Percentiles rank a stretch among this genome's conserved stretches.
Evolutionary conservation across 2,888 invertebrate species (phyloP).

Genomic region (Eupithecia dodoneata): DNA sequence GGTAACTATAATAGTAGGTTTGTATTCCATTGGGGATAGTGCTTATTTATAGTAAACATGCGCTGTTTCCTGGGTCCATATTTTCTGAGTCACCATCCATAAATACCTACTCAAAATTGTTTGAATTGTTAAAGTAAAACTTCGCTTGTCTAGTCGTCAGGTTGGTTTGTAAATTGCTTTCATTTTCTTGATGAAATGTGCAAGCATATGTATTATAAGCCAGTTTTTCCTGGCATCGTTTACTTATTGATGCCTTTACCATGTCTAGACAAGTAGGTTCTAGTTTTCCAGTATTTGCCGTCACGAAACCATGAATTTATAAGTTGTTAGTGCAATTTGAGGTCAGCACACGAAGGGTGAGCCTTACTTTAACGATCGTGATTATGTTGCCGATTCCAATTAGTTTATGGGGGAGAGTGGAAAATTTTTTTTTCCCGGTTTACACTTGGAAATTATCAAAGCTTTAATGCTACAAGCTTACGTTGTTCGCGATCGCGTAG

Average conservation of each 20-base stretch:
- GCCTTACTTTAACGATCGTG: constrained; percentile 50
- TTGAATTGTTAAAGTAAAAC: not conserved
- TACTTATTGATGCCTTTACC: constrained; percentile 68
- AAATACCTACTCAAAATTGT: not conserved
- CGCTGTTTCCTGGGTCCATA: not conserved
- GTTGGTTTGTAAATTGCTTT: not conserved
- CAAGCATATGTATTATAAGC: constrained; percentile 51
- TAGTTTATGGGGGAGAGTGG: constrained; percentile 21
- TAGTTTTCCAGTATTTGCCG: constrained; percentile 69
- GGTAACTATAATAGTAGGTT: too few relatives aligned
- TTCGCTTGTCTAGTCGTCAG: not conserved
- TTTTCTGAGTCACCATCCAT: not conserved
- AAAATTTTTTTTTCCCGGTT: constrained; percentile 9
- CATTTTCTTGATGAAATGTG: not conserved
- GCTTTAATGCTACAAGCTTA: not conserved
- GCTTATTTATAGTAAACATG: not conserved
- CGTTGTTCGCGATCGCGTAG: too few relatives aligned
- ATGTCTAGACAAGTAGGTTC: constrained; percentile 68
- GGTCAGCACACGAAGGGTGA: constrained; percentile 43
- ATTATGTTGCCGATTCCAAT: constrained; percentile 43
- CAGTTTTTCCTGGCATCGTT: constrained; percentile 65
- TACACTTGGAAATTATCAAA: not conserved
- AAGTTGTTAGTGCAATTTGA: constrained; percentile 60
- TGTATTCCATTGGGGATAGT: not conserved
- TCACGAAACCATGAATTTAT: constrained; percentile 72